Evolutionary conservation across 2,113 vertebrate genomes (phyloP).

Genomic region (Microtus richardsoni): DNA sequence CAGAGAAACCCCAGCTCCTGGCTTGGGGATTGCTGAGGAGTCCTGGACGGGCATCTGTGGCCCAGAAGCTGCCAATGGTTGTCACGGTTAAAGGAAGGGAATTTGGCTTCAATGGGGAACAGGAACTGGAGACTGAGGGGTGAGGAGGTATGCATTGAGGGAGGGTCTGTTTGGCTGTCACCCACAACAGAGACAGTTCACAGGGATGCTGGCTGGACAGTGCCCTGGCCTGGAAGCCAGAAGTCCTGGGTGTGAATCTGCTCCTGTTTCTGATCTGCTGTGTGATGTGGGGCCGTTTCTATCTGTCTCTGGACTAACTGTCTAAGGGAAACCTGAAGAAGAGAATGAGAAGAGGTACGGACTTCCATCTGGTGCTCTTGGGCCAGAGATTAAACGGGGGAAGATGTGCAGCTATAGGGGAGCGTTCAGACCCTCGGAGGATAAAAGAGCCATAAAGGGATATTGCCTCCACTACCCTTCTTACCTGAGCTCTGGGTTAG

Average conservation of each 20-base stretch:
- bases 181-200: neutral
- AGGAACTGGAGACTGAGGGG: neutral
- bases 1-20: neutral
- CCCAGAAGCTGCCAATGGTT: slow-evolving; percentile 50
- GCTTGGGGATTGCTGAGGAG: neutral
- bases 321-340: neutral
- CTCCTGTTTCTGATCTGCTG: neutral
- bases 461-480: neutral
- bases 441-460: neutral
- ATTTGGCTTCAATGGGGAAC: slow-evolving; percentile 57
- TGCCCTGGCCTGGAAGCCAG: slow-evolving; percentile 4
- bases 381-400: neutral
- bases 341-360: neutral
- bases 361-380: neutral
- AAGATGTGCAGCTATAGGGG: neutral
- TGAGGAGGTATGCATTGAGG: slow-evolving; percentile 1
- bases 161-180: neutral
- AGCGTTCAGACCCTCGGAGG: neutral
- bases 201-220: neutral
- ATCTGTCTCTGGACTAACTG: neutral
- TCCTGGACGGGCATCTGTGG: slow-evolving; percentile 3
- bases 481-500: neutral
- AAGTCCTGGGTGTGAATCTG: neutral
- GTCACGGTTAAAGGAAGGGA: slow-evolving; percentile 60
- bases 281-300: slow-evolving; percentile 16